These are phyloP conservation scores for Fukomys damarensis DNA, from an alignment of 2,113 vertebrate species.

Conservation along the genomic window DNA sequence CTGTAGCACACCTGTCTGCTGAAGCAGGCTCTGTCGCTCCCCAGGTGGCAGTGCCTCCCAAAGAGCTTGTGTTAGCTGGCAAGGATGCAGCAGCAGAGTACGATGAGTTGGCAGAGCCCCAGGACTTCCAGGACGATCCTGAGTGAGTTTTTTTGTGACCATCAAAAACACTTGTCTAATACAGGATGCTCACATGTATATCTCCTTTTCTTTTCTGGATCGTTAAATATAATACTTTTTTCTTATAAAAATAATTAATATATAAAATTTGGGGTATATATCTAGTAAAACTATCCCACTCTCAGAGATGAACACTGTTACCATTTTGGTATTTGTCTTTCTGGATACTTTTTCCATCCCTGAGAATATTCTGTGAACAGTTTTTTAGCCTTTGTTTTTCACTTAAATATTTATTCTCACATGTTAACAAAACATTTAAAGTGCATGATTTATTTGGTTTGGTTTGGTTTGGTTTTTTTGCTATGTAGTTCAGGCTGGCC, in stretches of 20 bases:
- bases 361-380: not conserved
- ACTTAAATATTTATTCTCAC: not conserved
- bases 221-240: constrained; percentile 3
- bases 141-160: constrained; percentile 89
- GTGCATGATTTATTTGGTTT: not conserved
- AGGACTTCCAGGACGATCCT: constrained; percentile 98
- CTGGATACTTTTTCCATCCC: not conserved
- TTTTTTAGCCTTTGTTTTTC: constrained; percentile 3
- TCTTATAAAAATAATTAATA: constrained; percentile 43
- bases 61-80: constrained; percentile 94
- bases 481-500: not conserved
- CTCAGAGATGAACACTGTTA: not conserved
- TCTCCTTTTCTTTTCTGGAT: not conserved
- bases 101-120: constrained; percentile 97
- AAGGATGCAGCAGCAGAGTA: constrained; percentile 98
- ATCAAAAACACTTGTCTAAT: not conserved
- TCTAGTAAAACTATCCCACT: not conserved
- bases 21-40: constrained; percentile 24
- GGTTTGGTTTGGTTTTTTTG: not conserved
- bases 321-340: constrained; percentile 29
- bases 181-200: not conserved
- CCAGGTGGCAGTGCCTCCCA: constrained; percentile 93
- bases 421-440: not conserved
- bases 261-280: not conserved
- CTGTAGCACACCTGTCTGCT: not conserved